Percentiles rank a stretch among this genome's conserved stretches.
These are phyloP conservation scores for Hyaena hyaena DNA, from an alignment of 2,113 vertebrate species.

Conservation along the genomic window DNA sequence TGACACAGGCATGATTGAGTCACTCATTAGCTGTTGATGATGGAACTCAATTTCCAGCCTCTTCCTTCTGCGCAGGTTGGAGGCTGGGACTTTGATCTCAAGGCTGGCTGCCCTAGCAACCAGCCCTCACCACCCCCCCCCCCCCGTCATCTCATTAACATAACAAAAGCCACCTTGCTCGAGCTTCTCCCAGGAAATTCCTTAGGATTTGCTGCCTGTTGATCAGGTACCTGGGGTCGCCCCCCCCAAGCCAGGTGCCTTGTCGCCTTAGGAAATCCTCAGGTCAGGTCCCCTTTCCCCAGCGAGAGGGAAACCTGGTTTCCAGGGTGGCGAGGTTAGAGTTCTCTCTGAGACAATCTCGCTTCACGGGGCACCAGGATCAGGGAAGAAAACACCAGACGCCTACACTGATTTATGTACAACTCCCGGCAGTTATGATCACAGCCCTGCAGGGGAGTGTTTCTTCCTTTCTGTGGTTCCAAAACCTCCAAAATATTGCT, in stretches of 20 bases:
- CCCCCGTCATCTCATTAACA: background rate
- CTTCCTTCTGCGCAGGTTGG: background rate
- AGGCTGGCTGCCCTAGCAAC: background rate
- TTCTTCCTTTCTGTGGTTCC: background rate
- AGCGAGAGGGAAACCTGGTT: background rate
- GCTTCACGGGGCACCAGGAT: background rate
- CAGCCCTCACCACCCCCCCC: background rate
- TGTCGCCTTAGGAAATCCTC: background rate
- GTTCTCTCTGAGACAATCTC: background rate
- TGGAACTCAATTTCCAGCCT: background rate
- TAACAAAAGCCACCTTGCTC: background rate
- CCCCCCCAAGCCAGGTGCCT: background rate
- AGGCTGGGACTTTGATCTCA: background rate
- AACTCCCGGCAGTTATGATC: background rate
- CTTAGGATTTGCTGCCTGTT: slow-evolving; percentile 8
- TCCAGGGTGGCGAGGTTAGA: background rate
- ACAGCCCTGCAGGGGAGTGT: background rate
- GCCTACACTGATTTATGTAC: background rate
- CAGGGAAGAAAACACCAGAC: background rate
- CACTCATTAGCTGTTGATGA: background rate
- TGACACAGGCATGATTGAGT: background rate
- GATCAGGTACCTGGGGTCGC: background rate
- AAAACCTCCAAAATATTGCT: background rate
- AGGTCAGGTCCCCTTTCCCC: background rate
- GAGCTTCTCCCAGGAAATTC: background rate